These are phyloP conservation scores for Rhinoderma darwinii DNA, from an alignment of 2,113 vertebrate genomes.

Conservation along the genomic window DNA sequence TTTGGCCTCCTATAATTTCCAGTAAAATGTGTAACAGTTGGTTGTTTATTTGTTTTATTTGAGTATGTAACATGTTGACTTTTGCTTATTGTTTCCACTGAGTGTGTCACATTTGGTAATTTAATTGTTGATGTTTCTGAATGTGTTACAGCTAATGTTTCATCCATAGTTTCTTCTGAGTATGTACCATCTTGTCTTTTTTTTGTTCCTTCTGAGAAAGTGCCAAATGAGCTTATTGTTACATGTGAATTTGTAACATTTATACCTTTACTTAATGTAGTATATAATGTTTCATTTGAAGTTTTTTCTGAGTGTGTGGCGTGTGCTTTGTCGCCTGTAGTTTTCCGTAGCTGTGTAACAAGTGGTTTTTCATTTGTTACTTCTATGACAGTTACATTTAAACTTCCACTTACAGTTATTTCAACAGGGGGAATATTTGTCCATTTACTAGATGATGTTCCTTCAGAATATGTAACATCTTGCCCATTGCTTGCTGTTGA, in stretches of 20 bases:
- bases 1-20: not conserved
- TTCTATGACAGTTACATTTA: too few species aligned
- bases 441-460: too few species aligned
- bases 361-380: too few species aligned
- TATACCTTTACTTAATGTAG: not conserved
- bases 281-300: not conserved
- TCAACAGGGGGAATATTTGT: too few species aligned
- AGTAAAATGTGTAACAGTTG: not conserved
- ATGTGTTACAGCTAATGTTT: not conserved
- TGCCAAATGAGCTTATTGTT: not conserved
- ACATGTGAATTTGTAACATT: not conserved
- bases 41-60: not conserved
- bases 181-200: not conserved
- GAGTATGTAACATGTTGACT: not conserved
- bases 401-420: too few species aligned
- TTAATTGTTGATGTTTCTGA: not conserved
- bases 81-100: not conserved
- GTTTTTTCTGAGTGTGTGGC: too few species aligned
- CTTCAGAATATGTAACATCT: not conserved
- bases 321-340: too few species aligned
- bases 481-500: not conserved
- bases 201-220: not conserved
- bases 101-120: not conserved
- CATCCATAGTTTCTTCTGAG: not conserved
- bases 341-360: too few species aligned